Conservation (phyloP, 2,113 vertebrate genomes). For the Donacobius atricapilla region DNA sequence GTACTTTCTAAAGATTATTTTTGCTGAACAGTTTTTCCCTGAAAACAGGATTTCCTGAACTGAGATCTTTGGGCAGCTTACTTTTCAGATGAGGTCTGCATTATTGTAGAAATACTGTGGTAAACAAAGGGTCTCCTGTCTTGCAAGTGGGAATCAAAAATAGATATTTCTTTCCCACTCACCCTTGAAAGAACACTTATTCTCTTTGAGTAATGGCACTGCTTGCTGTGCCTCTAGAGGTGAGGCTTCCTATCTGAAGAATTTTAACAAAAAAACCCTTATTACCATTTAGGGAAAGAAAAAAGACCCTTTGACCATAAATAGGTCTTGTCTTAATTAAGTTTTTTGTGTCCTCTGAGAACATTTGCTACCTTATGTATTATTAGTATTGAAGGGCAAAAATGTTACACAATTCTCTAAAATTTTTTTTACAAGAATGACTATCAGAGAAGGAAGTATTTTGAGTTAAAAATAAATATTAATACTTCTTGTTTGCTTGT, state of each 20-base stretch:
- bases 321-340: background rate
- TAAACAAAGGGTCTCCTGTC: constrained; percentile 1
- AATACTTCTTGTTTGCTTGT: background rate
- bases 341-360: background rate
- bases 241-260: background rate
- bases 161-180: background rate
- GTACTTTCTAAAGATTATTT: background rate
- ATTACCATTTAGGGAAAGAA: background rate
- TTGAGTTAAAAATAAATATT: constrained; percentile 15
- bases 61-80: background rate
- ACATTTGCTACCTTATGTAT: background rate
- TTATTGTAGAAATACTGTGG: background rate
- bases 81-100: background rate
- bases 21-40: background rate
- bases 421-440: background rate
- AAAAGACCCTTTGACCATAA: background rate
- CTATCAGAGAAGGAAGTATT: background rate
- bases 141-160: background rate
- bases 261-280: constrained; percentile 18
- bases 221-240: constrained; percentile 25
- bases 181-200: background rate
- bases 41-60: background rate
- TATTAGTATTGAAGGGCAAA: background rate
- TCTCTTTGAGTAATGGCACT: background rate
- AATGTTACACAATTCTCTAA: background rate